A percentile compares a stretch with the other conserved stretches of the same genome.
These are phyloP conservation scores for Drosophila albomicans DNA, from an alignment of 1,140 invertebrate species.

Conservation along the genomic window DNA sequence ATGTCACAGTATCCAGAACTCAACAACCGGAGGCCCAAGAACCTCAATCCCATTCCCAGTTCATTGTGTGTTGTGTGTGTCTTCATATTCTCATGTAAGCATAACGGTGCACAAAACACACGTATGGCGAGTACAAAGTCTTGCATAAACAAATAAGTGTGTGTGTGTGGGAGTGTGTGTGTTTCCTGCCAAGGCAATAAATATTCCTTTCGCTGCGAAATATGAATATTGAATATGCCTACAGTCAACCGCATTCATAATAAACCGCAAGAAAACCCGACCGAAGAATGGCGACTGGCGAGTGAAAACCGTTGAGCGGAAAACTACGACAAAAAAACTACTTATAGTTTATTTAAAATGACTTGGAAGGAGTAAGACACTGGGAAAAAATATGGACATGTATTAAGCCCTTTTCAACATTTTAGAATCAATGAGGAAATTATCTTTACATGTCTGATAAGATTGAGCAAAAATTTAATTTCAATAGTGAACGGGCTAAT, in stretches of 20 bases:
- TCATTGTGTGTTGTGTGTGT: constrained; percentile 29
- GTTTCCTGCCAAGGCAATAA: constrained; percentile 58
- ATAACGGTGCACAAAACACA: constrained; percentile 16
- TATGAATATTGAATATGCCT: constrained; percentile 79
- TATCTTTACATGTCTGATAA: too few relatives aligned
- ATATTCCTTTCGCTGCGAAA: constrained; percentile 62
- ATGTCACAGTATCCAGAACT: background rate
- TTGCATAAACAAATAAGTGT: constrained; percentile 16
- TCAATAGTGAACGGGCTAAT: too few relatives aligned
- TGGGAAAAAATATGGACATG: constrained; percentile 1
- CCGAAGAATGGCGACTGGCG: constrained; percentile 5
- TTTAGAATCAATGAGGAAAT: too few relatives aligned
- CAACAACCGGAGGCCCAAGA: constrained; percentile 5
- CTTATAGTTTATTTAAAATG: constrained; percentile 41
- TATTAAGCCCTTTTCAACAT: background rate
- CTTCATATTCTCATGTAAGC: constrained; percentile 31
- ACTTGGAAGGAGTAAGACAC: constrained; percentile 18
- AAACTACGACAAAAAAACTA: constrained; percentile 40
- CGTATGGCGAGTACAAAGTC: constrained; percentile 9
- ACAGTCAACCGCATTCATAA: constrained; percentile 51
- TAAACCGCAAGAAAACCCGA: constrained; percentile 47
- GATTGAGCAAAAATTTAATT: too few relatives aligned
- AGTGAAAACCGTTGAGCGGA: constrained; percentile 30
- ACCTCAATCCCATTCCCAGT: constrained; percentile 5
- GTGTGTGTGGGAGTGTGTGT: constrained; percentile 32